Evolutionary conservation across 2,888 invertebrate genomes (phyloP).

Genomic region (Acleris laterana): DNA sequence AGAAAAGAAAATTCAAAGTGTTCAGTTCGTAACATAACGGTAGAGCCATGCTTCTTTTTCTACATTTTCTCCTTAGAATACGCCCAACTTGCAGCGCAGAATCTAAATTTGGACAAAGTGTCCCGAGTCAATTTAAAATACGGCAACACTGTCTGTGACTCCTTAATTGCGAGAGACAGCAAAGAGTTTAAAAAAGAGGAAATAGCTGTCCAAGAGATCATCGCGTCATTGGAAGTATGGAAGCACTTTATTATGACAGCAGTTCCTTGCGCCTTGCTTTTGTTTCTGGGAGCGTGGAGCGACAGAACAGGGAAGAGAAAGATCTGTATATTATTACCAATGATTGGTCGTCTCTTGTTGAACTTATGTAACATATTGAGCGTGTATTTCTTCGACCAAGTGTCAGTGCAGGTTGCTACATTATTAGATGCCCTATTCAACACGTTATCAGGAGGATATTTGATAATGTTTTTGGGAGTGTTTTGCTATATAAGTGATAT

Average conservation of each 20-base stretch:
- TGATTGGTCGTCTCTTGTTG: slow-evolving; percentile 87
- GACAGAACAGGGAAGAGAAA: slow-evolving; percentile 83
- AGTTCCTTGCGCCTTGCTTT: slow-evolving; percentile 88
- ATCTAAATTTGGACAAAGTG: slow-evolving; percentile 89
- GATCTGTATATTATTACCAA: slow-evolving; percentile 89
- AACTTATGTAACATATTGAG: slow-evolving; percentile 78
- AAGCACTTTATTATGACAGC: slow-evolving; percentile 89
- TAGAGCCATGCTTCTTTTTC: slow-evolving; percentile 86
- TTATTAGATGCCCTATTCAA: slow-evolving; percentile 81
- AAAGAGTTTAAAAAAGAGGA: slow-evolving; percentile 13
- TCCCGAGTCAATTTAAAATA: slow-evolving; percentile 88
- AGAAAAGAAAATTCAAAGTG: slow-evolving; percentile 34
- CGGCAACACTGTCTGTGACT: slow-evolving; percentile 86
- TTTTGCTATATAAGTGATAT: slow-evolving; percentile 86
- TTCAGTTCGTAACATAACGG: slow-evolving; percentile 74
- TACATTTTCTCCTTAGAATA: slow-evolving; percentile 77
- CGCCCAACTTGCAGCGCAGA: slow-evolving; percentile 88
- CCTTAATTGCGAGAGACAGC: slow-evolving; percentile 75
- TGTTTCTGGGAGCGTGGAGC: slow-evolving; percentile 89
- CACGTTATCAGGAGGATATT: slow-evolving; percentile 82
- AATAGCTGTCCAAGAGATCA: slow-evolving; percentile 84
- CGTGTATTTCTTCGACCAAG: slow-evolving; percentile 80
- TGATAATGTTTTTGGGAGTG: slow-evolving; percentile 81
- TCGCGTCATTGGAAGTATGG: slow-evolving; percentile 89
- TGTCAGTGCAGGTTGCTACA: slow-evolving; percentile 80